These are phyloP conservation scores for Lates calcarifer DNA, from an alignment of 2,113 vertebrate species.

Conservation along the genomic window DNA sequence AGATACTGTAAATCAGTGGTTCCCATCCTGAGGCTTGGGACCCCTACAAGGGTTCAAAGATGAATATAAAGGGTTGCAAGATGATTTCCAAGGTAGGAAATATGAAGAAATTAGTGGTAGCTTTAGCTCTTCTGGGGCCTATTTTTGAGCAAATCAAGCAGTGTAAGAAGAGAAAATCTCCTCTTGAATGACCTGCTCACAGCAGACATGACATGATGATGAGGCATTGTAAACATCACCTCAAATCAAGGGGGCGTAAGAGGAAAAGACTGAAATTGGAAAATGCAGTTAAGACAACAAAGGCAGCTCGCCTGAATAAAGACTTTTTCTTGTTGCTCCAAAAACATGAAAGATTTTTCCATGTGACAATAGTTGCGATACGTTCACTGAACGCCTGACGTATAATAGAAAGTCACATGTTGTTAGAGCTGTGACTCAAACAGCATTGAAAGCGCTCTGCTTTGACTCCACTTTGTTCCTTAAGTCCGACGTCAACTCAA, in stretches of 20 bases:
- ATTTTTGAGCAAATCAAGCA: too few species aligned
- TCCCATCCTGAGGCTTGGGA: too few species aligned
- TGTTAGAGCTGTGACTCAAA: neutral
- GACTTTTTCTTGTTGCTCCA: neutral
- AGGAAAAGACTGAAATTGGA: neutral
- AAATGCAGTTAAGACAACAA: neutral
- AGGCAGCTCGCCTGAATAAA: neutral
- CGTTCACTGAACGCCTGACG: neutral
- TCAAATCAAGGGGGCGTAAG: too few species aligned
- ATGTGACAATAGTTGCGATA: neutral
- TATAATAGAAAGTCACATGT: neutral
- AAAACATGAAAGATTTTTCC: neutral
- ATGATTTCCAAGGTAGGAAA: neutral
- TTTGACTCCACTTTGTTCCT: constrained; percentile 3
- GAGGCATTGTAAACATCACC: neutral
- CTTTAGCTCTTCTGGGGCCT: neutral
- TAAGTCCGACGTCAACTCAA: neutral
- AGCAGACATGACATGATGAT: too few species aligned
- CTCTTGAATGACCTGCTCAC: too few species aligned
- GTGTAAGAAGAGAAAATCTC: neutral
- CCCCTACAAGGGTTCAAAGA: neutral
- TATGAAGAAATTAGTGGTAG: neutral
- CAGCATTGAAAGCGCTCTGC: neutral
- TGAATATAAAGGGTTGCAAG: neutral
- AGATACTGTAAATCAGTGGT: too few species aligned